Base-by-base conservation (phyloP, 1,140 invertebrate species). In the Palaemon carinicauda region DNA sequence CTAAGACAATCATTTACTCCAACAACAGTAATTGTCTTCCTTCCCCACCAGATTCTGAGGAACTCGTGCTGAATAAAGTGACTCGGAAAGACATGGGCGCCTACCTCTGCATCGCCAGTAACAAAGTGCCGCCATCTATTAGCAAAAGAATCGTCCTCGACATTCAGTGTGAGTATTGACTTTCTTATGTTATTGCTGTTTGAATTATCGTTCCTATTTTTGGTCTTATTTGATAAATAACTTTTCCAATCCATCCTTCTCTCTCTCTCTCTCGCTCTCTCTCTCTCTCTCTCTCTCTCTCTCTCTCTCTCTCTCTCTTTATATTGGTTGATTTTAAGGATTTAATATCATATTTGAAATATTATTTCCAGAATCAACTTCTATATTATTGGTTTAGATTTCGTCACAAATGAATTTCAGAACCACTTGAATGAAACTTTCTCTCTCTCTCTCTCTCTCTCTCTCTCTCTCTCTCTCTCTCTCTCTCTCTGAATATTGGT, bases 151-250 rank as follows among this genome's bases (percentile, higher is more conserved):
- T 97, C 89, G 94, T 94, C 88, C 94, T 97, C 89, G 95, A 94
- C 91, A 96, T 97, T 89, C 95, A 96, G 91, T 97, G 96, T 97
- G 93, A 96, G 96, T 96, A n/a, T n/a, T n/a, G n/a, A n/a, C n/a
- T n/a, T n/a, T n/a, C n/a, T n/a, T n/a, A n/a, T n/a, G n/a, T n/a
- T n/a, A n/a, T n/a, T n/a, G n/a, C n/a, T n/a, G n/a, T n/a, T n/a
- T n/a, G n/a, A n/a, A n/a, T n/a, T n/a, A n/a, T n/a, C n/a, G n/a
- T n/a, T n/a, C n/a, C n/a, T n/a, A n/a, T n/a, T n/a, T n/a, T n/a
- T n/a, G n/a, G n/a, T n/a, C n/a, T n/a, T n/a, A n/a, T n/a, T n/a
- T n/a, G n/a, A n/a, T n/a, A n/a, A n/a, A n/a, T n/a, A n/a, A n/a
- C n/a, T n/a, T n/a, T n/a, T n/a, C n/a, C n/a, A n/a, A n/a, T n/a